Evolutionary conservation across 1,140 invertebrate genomes (phyloP).

Genomic region (Cheumatopsyche charites): DNA sequence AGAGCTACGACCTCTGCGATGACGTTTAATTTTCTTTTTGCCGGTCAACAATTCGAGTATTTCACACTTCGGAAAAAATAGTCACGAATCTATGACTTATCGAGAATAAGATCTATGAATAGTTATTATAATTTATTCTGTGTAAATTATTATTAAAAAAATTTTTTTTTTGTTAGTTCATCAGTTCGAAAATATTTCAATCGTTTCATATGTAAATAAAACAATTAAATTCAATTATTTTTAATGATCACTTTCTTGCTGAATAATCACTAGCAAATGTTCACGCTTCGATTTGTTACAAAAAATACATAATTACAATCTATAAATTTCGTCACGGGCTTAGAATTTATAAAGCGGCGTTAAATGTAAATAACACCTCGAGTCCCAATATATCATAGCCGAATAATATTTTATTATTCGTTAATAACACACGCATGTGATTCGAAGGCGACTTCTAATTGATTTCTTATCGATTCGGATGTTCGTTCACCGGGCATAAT

Average conservation of each 20-base stretch:
- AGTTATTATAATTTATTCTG: too few species aligned
- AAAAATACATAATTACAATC: too few species aligned
- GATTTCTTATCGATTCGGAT: conserved; percentile 17
- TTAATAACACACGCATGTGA: conserved; percentile 4
- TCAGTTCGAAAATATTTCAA: too few species aligned
- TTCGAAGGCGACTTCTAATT: background rate
- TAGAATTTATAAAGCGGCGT: background rate
- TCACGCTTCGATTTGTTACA: too few species aligned
- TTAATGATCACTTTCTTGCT: too few species aligned
- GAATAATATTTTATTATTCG: conserved; percentile 1
- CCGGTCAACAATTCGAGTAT: background rate
- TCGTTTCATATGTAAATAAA: too few species aligned
- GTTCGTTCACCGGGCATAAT: background rate
- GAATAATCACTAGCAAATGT: too few species aligned
- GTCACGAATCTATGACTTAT: background rate
- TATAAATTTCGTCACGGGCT: too few species aligned
- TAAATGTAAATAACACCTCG: conserved; percentile 15
- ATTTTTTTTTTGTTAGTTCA: too few species aligned
- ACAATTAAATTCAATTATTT: too few species aligned
- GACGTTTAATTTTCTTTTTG: conserved; percentile 40
- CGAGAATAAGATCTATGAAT: too few species aligned
- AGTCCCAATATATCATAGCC: background rate
- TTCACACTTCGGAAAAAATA: conserved; percentile 6
- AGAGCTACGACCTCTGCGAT: conserved; percentile 19
- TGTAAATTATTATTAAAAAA: too few species aligned